phyloP scores from a whole-genome alignment of 2,797 vertebrate genomes.

The Gymnodraco acuticeps region DNA sequence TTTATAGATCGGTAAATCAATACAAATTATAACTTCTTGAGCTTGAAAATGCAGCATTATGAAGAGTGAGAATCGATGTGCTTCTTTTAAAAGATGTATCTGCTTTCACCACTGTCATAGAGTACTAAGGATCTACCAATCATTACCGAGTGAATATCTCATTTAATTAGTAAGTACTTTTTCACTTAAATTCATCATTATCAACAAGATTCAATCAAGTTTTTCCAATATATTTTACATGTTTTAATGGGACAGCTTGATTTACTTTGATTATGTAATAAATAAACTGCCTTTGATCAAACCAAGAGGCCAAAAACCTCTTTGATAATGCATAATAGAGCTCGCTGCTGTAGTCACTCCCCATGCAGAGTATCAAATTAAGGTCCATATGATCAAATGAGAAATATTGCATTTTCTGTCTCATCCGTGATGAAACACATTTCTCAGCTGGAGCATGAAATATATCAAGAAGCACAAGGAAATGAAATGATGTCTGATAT shows the following conservation, averaged over 20 bases:
- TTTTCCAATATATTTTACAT: neutral
- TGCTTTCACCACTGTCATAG: neutral
- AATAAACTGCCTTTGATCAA: constrained; percentile 28
- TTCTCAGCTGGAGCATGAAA: constrained; percentile 53
- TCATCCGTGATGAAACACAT: constrained; percentile 58
- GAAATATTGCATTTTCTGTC: constrained; percentile 52
- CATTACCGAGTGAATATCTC: neutral
- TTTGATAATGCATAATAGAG: constrained; percentile 18
- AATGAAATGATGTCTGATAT: constrained; percentile 76
- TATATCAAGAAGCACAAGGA: constrained; percentile 62
- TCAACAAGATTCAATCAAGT: neutral
- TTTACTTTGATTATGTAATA: constrained; percentile 17
- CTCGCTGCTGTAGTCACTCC: constrained; percentile 3
- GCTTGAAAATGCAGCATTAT: constrained; percentile 1
- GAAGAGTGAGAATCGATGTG: neutral
- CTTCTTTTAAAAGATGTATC: constrained; percentile 13
- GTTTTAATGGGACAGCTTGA: constrained; percentile 5
- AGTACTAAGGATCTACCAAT: constrained; percentile 4
- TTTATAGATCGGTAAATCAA: neutral
- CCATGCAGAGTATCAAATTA: constrained; percentile 46
- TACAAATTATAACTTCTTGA: neutral
- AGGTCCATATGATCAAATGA: constrained; percentile 40
- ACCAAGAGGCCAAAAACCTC: constrained; percentile 18
- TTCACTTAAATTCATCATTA: constrained; percentile 20
- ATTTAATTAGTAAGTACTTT: neutral